Base-by-base conservation (phyloP, 2,113 vertebrate genomes). In the Hippocampus zosterae region DNA sequence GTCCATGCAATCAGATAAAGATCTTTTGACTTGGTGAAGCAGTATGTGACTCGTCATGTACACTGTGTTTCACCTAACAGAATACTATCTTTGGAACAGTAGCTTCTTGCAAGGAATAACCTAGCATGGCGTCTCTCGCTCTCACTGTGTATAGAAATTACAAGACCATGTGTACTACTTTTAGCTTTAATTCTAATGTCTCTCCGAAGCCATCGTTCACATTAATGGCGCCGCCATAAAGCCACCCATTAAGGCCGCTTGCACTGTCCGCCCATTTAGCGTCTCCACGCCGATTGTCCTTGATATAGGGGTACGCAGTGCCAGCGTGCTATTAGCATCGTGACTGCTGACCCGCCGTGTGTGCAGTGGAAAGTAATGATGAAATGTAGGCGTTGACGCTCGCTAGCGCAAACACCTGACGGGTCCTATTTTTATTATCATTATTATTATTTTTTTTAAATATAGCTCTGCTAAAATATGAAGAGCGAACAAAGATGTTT, bases 281-380 rank as follows among this genome's bases (percentile, higher is more conserved):
- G 69, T 65, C 75, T 80, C 55, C 78, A 66, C 74, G 81, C 64
- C 67, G 70, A 79, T 78, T 67, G 76, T 75, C 73, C 82, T 78
- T 29, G 70, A 71, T 80, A 88, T 85, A 84, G 78, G 82, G 75
- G 10, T 10, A 41, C 52, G 50, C 71, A 23, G 46, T 12, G 9
- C 74, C 56, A 42, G 57, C 44, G 25, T 15, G 5, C 25, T 23
- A 57, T 76, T 86, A 79, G 81, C 68, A 71, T 73, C 62, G 50
- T 61, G 64, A 82, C 70, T 64, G 69, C 55, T 79, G 75, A 85
- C 75, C 79, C 25, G 50, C 4, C 25, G 69, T 55, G 23, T 40
- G 25, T 37, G 11, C 37, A 11, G 1, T 44, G 59, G 55, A 75
- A 55, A 56, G 69, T 44, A 64, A 46, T 48, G 72, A 68, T 68